Evolutionary conservation across 2,888 invertebrate species (phyloP).

Genomic region (Hymenopus coronatus): DNA sequence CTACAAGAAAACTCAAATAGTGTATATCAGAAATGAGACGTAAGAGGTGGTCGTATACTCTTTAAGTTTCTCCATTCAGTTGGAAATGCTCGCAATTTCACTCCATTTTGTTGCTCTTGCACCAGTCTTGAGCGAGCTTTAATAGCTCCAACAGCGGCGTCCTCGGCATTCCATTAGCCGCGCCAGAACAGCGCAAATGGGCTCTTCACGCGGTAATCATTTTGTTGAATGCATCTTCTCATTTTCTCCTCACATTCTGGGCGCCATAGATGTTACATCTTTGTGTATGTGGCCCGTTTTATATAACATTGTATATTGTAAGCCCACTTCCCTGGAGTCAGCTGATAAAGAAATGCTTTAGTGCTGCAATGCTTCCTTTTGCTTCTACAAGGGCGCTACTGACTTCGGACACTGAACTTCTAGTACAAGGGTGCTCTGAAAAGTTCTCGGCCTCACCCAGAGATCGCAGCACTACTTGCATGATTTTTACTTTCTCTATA

Average conservation of each 20-base stretch:
- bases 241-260: background rate
- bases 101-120: background rate
- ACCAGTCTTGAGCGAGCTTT: background rate
- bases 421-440: too few species aligned
- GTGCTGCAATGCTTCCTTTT: too few species aligned
- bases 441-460: too few species aligned
- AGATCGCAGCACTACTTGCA: too few species aligned
- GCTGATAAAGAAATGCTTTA: background rate
- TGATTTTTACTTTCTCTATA: too few species aligned
- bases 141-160: background rate
- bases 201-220: conserved; percentile 9
- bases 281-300: background rate
- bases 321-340: background rate
- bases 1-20: background rate
- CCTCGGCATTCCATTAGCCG: background rate
- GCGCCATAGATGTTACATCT: background rate
- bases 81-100: background rate
- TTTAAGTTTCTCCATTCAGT: background rate
- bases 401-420: too few species aligned
- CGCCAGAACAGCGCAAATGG: background rate
- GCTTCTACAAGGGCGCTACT: background rate
- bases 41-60: background rate
- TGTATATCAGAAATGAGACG: background rate
- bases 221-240: background rate
- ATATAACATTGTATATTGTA: background rate